These are phyloP conservation scores for Hylaeus anthracinus DNA, from an alignment of 1,140 invertebrate genomes.

Conservation along the genomic window DNA sequence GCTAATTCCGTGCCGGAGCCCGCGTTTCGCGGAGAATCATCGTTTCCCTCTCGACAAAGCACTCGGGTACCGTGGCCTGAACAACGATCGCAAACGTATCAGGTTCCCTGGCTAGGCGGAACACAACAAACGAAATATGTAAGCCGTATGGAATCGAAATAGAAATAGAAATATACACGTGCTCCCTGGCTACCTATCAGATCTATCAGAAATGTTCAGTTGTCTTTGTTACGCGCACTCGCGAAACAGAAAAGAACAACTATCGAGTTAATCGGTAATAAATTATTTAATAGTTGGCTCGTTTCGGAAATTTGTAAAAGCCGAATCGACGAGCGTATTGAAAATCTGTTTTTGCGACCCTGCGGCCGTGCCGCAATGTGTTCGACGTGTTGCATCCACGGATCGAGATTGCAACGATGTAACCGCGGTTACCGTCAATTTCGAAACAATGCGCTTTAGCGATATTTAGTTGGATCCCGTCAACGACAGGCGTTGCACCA, in stretches of 20 bases:
- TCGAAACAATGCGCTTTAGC: constrained; percentile 38
- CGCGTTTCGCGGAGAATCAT: constrained; percentile 4
- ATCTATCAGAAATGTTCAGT: too few species aligned
- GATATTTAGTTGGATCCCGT: constrained; percentile 39
- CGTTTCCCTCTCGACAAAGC: constrained; percentile 14
- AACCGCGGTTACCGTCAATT: constrained; percentile 31
- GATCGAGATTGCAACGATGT: constrained; percentile 22
- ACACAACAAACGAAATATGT: background rate
- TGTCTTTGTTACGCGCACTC: too few species aligned
- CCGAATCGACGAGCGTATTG: background rate
- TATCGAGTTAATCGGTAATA: too few species aligned
- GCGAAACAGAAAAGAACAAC: too few species aligned
- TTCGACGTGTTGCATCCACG: background rate
- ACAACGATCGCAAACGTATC: background rate
- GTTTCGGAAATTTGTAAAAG: background rate
- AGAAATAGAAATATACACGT: background rate
- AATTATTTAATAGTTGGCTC: too few species aligned
- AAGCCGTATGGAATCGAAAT: background rate
- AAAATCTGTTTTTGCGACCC: background rate
- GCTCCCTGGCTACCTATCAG: too few species aligned
- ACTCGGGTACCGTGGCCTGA: background rate
- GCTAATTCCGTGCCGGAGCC: constrained; percentile 30
- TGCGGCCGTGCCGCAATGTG: background rate
- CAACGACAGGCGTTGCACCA: constrained; percentile 23
- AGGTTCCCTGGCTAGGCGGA: background rate